phyloP scores from a whole-genome alignment of 2,888 invertebrate genomes.

The Zelleria hepariella region DNA sequence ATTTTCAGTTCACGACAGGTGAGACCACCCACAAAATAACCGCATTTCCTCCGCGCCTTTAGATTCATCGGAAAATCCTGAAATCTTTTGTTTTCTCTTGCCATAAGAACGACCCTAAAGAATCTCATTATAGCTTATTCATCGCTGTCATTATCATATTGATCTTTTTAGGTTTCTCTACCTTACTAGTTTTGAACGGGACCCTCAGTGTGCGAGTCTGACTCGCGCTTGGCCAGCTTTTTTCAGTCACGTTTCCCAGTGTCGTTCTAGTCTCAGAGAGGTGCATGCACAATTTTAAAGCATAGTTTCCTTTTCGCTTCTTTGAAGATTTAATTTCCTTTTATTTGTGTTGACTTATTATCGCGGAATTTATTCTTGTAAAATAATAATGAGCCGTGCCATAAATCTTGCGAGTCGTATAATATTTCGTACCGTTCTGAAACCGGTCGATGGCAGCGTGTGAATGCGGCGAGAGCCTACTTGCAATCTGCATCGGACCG shows the following conservation, averaged over 20 bases:
- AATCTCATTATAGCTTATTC: too few relatives aligned
- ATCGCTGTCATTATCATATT: too few relatives aligned
- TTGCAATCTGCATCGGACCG: slow-evolving; percentile 37
- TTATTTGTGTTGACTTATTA: background rate
- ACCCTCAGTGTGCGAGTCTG: background rate
- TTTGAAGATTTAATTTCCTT: background rate
- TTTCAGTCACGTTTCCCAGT: background rate
- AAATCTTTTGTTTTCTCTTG: too few relatives aligned
- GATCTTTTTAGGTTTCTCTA: too few relatives aligned
- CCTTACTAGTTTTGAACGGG: too few relatives aligned
- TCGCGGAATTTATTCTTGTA: background rate
- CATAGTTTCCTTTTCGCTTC: background rate
- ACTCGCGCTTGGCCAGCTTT: background rate
- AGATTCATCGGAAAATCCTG: too few relatives aligned
- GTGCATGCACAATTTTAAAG: background rate
- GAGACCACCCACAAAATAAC: background rate
- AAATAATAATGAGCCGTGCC: background rate
- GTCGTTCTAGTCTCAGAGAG: background rate
- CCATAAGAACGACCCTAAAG: too few relatives aligned
- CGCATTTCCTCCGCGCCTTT: too few relatives aligned
- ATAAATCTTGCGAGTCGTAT: slow-evolving; percentile 1
- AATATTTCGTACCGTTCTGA: background rate
- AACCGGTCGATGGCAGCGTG: background rate
- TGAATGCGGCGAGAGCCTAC: slow-evolving; percentile 26
- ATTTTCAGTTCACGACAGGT: background rate